These are phyloP conservation scores for Nesidiocoris tenuis DNA, from an alignment of 2,888 invertebrate species.

Conservation along the genomic window DNA sequence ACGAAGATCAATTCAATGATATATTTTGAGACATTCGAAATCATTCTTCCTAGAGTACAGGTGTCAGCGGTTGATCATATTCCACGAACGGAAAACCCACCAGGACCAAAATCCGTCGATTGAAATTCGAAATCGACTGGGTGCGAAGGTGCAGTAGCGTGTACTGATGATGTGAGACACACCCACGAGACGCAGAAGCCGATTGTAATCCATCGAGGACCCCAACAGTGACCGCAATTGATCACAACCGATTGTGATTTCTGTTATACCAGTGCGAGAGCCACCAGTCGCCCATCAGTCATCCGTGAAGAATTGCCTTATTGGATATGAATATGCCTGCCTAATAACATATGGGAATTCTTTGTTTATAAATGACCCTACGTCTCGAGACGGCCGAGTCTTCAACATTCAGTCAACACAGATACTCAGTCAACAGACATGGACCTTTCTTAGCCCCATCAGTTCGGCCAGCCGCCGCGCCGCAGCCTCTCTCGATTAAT, in stretches of 20 bases:
- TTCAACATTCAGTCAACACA: neutral
- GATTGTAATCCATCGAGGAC: slow-evolving; percentile 20
- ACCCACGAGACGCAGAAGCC: slow-evolving; percentile 30
- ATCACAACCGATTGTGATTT: slow-evolving; percentile 23
- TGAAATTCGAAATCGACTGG: too few species aligned
- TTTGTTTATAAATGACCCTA: slow-evolving; percentile 33
- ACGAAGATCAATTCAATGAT: too few species aligned
- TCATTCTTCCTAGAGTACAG: too few species aligned
- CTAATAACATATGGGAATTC: slow-evolving; percentile 40
- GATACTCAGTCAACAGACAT: neutral
- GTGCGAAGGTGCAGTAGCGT: too few species aligned
- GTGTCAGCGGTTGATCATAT: too few species aligned
- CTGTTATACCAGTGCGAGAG: slow-evolving; percentile 1
- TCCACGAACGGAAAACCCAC: too few species aligned
- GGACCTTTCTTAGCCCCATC: neutral
- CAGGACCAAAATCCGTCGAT: too few species aligned
- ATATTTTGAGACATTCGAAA: too few species aligned
- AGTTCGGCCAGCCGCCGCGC: neutral
- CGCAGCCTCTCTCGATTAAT: slow-evolving; percentile 30
- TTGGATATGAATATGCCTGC: slow-evolving; percentile 34
- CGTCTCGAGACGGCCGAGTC: neutral
- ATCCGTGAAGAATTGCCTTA: slow-evolving; percentile 32
- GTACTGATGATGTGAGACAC: too few species aligned
- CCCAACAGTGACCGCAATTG: slow-evolving; percentile 12
- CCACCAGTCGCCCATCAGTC: slow-evolving; percentile 11